Evolutionary conservation across 1,140 invertebrate species (phyloP), one percentile per base, ranked within the genome.

Genomic region (Proctacanthus coquilletti): DNA sequence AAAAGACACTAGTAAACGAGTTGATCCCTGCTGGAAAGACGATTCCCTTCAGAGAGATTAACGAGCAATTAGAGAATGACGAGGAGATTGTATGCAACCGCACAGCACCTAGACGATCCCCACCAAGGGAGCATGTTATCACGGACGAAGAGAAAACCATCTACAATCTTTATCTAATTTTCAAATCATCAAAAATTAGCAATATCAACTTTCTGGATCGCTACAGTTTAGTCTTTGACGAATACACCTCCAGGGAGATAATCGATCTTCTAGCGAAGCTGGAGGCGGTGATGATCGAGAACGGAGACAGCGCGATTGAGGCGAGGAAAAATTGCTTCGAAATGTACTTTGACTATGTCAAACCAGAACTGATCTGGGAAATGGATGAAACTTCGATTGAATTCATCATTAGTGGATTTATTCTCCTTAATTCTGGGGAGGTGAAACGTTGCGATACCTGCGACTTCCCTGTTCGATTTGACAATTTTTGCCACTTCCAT

Each of bases 301-400:
- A 60, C 21, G 56, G 56, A 2, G 56, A 60, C 18, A 45, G 35
- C n/a, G 20, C 25, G 27, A 44, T 49, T 11, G 46, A 57, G 23
- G 48, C 54, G 5, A 42, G 49, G 15, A 45, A 48, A 18, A 47
- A 56, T 21, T 60, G 56, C 35, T 56, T 50, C 13, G 56, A 60
- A 17, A 57, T 60, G 56, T 60, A 60, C 34, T 60, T 60, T 10
- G 48, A 60, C 36, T 60, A 60, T 48, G 36, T 60, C 18, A 56
- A 59, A 40, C 48, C 53, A 1, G 56, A 60, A 34, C 44, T 60
- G 0, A 57, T 60, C 15, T 59, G 54, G 51, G 56, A 60, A 35
- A 49, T 60, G 42, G 56, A 60, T 18, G 54, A 60, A 36, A 40
- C 33, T 18, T 52, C 52, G 5, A 36, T 50, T 6, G 56, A 59